These are phyloP conservation scores for Ectemnius cavifrons DNA, from an alignment of 2,888 invertebrate genomes.

Conservation along the genomic window DNA sequence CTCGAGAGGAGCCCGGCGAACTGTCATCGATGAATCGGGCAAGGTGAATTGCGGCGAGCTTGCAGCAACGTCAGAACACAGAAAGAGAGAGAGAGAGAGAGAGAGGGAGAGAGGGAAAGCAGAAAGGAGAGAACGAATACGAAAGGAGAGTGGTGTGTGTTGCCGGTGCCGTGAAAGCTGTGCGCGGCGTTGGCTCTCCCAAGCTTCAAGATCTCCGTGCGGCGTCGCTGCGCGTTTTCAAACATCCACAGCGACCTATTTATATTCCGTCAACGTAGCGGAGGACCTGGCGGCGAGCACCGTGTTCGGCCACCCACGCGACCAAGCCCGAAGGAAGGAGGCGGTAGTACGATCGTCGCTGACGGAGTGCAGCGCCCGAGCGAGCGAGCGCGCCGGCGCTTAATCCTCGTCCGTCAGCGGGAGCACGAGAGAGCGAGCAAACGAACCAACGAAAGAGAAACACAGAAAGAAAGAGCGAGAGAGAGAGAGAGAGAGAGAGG, in stretches of 20 bases:
- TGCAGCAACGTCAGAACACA: no score
- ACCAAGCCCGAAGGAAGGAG: conserved; percentile 34
- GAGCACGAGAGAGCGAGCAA: no score
- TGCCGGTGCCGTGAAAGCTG: background rate
- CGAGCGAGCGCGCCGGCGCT: background rate
- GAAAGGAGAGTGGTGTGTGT: background rate
- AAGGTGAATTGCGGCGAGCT: no score
- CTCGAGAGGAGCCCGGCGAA: no score
- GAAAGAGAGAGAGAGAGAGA: no score
- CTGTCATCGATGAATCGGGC: no score
- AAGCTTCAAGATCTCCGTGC: no score
- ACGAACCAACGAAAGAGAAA: no score
- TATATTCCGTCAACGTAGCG: conserved; percentile 62
- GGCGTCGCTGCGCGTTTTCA: conserved; percentile 28
- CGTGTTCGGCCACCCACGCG: conserved; percentile 52
- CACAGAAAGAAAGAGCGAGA: no score
- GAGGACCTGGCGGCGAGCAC: conserved; percentile 55
- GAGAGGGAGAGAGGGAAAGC: background rate
- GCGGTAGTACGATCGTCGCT: conserved; percentile 20
- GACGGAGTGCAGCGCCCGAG: background rate
- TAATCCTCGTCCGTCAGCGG: background rate
- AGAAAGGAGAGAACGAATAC: background rate
- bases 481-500: no score
- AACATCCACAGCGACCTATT: conserved; percentile 60
- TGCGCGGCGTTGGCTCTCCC: no score